Evolutionary conservation across 2,797 vertebrate genomes (phyloP), one percentile per base, ranked within the genome.

Genomic region (Amblyopsis hoosieri): DNA sequence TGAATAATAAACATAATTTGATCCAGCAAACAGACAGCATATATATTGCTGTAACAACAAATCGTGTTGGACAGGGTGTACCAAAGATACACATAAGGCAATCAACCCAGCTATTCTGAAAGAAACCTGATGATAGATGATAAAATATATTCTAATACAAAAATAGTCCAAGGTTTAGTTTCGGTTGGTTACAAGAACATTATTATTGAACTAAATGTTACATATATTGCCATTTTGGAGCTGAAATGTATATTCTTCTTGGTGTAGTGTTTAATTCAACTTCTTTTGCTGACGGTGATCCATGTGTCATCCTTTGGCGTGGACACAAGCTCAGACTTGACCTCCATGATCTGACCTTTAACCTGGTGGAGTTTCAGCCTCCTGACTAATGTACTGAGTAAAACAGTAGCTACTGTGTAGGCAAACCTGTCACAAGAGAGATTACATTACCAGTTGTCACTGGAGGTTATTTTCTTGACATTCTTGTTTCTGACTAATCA

Each of bases 301-400:
- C 97, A 99, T 52, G 94, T 95, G 85, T 98, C 97, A 11, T 99
- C 97, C 78, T 94, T 98, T 0, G 95, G 94, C 0, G 95, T 94
- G 45, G 95, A 94, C 58, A 99, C 97, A 78, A 99, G 93, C 78
- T 98, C 95, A 3, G 95, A 97, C 45, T 93, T 94, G 68, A 95
- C 93, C 84, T 99, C 97, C 71, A 92, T 86, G 56, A 93, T 90
- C 81, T 98, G 95, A 10, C 92, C 94, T 71, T 94, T 75, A 69
- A 97, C 85, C 23, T 85, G 85, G 42, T 92, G 90, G 0, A 99
- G 85, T 76, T 86, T 88, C 15, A 99, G 86, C 66, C 85, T 94
- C 61, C 91, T 95, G 71, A 96, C 89, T 78, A 98, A 46, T 0
- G 93, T 85, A 74, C 92, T 92, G 77, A 99, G 92, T 79, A 99